phyloP scores from a whole-genome alignment of 2,797 vertebrate species.

The Parauchenoglanis punctatus region DNA sequence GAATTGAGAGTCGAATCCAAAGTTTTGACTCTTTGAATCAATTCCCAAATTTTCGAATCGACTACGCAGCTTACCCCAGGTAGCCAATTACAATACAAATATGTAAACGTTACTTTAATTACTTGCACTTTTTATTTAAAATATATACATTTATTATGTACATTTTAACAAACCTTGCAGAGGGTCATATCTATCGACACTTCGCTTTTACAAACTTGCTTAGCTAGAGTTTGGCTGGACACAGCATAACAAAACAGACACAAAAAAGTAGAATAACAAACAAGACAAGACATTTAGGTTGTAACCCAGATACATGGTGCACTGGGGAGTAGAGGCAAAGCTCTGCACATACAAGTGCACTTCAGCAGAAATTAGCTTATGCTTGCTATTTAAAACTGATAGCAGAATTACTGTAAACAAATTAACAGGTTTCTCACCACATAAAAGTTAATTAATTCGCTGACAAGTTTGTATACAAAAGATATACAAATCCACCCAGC shows the following conservation, averaged over 20 bases:
- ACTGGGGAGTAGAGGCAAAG: neutral
- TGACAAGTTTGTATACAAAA: neutral
- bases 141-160: slow-evolving; percentile 10
- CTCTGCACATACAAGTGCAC: neutral
- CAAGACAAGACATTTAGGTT: neutral
- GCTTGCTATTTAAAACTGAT: neutral
- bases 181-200: neutral
- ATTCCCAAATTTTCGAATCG: neutral
- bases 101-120: neutral
- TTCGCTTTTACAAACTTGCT: neutral
- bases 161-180: neutral
- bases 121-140: neutral
- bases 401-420: slow-evolving; percentile 8
- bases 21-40: neutral
- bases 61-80: neutral
- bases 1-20: neutral
- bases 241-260: neutral
- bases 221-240: neutral
- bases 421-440: neutral
- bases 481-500: neutral
- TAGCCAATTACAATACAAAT: neutral
- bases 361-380: neutral
- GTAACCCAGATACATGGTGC: neutral
- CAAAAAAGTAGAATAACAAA: neutral
- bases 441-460: neutral